A percentile compares a stretch with the other conserved stretches of the same genome.
phyloP scores from a whole-genome alignment of 2,113 vertebrate species.

The Thryonomys swinderianus region DNA sequence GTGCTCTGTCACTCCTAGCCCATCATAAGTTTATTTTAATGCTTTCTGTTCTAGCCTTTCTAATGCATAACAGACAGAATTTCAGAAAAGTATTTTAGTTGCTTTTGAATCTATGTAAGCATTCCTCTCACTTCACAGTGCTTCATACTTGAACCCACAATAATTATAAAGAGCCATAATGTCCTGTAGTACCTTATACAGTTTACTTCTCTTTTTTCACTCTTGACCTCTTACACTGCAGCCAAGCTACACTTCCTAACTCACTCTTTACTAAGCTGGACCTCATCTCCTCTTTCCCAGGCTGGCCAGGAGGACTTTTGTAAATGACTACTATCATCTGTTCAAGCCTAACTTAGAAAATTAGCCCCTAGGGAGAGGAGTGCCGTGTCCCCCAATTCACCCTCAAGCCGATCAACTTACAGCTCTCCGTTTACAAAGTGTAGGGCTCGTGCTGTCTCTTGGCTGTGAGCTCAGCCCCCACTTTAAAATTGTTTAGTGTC shows the following conservation, averaged over 20 bases:
- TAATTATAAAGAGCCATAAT: background rate
- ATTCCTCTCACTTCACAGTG: background rate
- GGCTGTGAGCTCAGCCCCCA: background rate
- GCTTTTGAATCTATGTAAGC: background rate
- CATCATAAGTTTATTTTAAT: background rate
- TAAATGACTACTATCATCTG: background rate
- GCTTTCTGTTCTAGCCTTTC: background rate
- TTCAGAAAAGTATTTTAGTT: background rate
- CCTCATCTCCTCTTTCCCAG: background rate
- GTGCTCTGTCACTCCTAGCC: background rate
- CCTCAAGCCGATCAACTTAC: background rate
- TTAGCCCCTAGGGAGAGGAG: background rate
- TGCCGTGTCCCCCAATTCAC: background rate
- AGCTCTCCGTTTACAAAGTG: background rate
- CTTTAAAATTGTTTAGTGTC: background rate
- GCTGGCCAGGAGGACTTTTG: background rate
- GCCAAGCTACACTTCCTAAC: background rate
- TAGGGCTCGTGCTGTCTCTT: background rate
- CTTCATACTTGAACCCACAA: background rate
- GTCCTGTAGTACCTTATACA: background rate
- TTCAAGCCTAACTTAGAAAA: background rate
- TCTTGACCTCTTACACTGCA: background rate
- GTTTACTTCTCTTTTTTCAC: background rate
- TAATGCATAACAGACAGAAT: background rate
- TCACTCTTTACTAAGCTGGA: background rate